Conservation (phyloP, 2,888 invertebrate genomes). For the Tineola bisselliella region DNA sequence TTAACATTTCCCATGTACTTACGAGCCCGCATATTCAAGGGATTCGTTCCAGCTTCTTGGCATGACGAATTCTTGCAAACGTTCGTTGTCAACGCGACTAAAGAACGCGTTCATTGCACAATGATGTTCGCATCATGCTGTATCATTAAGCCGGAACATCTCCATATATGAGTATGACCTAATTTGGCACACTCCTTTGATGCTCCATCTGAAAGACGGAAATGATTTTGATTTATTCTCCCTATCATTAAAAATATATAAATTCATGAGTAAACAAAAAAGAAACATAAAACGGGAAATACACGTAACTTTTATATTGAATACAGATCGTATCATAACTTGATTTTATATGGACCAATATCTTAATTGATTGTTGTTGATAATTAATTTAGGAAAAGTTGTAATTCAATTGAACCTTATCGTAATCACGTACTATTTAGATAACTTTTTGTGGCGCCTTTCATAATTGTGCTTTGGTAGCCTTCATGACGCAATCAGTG, state of each 20-base stretch:
- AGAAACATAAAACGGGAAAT: no score
- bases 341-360: no score
- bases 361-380: background rate
- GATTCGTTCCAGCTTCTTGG: conserved; percentile 45
- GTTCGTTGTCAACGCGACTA: conserved; percentile 30
- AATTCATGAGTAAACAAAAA: no score
- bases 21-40: background rate
- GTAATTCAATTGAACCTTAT: background rate
- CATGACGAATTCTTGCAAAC: conserved; percentile 48
- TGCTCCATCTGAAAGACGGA: conserved; percentile 24
- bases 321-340: background rate
- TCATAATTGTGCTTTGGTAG: background rate
- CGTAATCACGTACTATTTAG: background rate
- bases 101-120: conserved; percentile 21
- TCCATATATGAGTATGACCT: conserved; percentile 28
- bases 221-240: conserved; percentile 21
- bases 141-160: conserved; percentile 56
- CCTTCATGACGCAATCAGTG: background rate
- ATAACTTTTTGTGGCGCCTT: background rate
- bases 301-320: background rate
- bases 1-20: conserved; percentile 6
- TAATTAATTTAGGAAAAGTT: background rate
- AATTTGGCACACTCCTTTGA: conserved; percentile 35
- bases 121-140: conserved; percentile 39
- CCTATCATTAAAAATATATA: background rate